phyloP scores from a whole-genome alignment of 2,888 invertebrate genomes.

The Agrotis ipsilon region DNA sequence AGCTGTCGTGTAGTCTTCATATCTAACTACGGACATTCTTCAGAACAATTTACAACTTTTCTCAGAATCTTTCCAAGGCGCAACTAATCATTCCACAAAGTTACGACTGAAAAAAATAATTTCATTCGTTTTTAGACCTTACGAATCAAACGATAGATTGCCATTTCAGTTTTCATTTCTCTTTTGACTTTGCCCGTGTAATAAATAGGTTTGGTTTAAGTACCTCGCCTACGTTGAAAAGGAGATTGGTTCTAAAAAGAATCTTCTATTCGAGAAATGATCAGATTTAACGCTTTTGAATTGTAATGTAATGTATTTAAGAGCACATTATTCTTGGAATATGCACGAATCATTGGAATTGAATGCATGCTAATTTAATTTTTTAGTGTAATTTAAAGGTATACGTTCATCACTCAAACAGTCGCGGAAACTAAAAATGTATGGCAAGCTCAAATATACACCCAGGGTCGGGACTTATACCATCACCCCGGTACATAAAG shows the following conservation, averaged over 20 bases:
- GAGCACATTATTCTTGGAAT: not conserved
- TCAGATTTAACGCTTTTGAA: constrained; percentile 1
- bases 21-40: not conserved
- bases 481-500: no score
- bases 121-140: constrained; percentile 21
- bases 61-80: not conserved
- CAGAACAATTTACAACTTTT: not conserved
- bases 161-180: constrained; percentile 15
- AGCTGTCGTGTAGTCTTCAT: not conserved
- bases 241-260: constrained; percentile 37
- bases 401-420: no score
- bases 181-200: not conserved
- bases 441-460: no score
- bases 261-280: constrained; percentile 9
- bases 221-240: constrained; percentile 26
- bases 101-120: constrained; percentile 30
- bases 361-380: not conserved
- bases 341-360: not conserved
- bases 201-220: constrained; percentile 30
- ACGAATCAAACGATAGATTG: constrained; percentile 4
- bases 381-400: not conserved
- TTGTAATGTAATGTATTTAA: constrained; percentile 21
- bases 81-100: constrained; percentile 15
- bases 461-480: no score
- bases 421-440: no score